These are phyloP conservation scores for Leptocoma aspasia DNA, from an alignment of 2,113 vertebrate species.

Conservation along the genomic window DNA sequence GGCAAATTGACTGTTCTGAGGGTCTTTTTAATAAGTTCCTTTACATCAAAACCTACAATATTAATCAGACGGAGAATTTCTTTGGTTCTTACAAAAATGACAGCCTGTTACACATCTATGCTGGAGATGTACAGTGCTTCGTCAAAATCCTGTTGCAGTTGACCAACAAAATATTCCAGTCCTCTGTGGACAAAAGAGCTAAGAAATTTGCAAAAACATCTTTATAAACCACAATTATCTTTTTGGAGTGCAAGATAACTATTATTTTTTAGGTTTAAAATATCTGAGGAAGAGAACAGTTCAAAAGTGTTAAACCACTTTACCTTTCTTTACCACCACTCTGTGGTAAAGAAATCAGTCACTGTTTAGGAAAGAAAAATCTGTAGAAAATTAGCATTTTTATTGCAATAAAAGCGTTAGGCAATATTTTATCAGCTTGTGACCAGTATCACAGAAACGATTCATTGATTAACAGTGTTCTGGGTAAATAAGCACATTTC, in stretches of 20 bases:
- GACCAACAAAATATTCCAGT: not conserved
- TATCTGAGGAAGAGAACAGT: not conserved
- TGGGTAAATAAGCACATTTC: not conserved
- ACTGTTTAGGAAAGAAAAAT: not conserved
- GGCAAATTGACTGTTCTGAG: not conserved
- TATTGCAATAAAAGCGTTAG: not conserved
- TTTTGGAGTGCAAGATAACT: not conserved
- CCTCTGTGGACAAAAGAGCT: not conserved
- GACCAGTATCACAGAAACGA: not conserved
- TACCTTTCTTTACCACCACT: slow-evolving; percentile 1
- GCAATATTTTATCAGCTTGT: not conserved
- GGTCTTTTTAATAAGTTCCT: not conserved
- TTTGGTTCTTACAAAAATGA: not conserved
- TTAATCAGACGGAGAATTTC: not conserved
- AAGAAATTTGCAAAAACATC: not conserved
- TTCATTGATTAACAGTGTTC: not conserved
- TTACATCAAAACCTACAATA: not conserved
- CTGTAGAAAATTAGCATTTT: not conserved
- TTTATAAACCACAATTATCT: not conserved
- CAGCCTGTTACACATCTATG: not conserved
- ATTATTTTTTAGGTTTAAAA: not conserved
- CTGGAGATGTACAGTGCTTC: not conserved
- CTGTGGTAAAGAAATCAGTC: not conserved
- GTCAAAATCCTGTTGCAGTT: not conserved
- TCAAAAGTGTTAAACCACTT: not conserved